Base-by-base conservation (phyloP, 2,113 vertebrate genomes). In the Stigmatopora argus region DNA sequence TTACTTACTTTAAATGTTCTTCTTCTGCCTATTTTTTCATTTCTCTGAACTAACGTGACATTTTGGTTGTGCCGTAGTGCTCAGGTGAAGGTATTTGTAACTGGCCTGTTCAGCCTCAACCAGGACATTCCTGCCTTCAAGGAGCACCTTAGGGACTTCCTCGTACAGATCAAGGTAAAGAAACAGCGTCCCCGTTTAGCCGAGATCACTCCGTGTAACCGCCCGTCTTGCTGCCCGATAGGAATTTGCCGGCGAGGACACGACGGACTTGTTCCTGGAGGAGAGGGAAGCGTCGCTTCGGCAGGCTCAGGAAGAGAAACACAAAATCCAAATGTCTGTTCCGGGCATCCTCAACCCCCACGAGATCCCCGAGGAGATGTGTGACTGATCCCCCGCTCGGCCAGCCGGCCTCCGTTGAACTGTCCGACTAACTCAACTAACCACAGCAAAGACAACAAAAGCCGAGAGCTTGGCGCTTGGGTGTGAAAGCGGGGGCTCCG, bases 321-420 rank as follows among this genome's bases (percentile, higher is more conserved):
- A 98, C 90, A 99, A 98, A 92, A 93, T 98, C 88, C 96, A 99
- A 88, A 95, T 99, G 95, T 99, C 96, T 34, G 97, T 99, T 70
- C 97, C 97, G 52, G 97, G 97, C 85, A 99, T 99, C 89, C 93
- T 99, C 75, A 99, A 99, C 91, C 96, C 96, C 85, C 96, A 99
- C 71, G 96, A 99, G 89, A 99, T 99, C 91, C 97, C 96, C 0
- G 97, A 99, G 93, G 97, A 99, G 91, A 99, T 99, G 96, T 99
- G 95, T 70, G 96, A 99, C 92, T 99, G 94, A 93, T 83, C 85
- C 0, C 0, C 68, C 23, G 26, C 26, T 23, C 26, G 13, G 13
- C 23, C 15, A 7, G 62, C 64, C 70, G 69, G 17, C 34, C 64
- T 34, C 31, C 15, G 8, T 26, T 71, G 56, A 66, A 81, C 80